Evolutionary conservation across 1,140 invertebrate species (phyloP).

Genomic region (Zaprionus davidi): DNA sequence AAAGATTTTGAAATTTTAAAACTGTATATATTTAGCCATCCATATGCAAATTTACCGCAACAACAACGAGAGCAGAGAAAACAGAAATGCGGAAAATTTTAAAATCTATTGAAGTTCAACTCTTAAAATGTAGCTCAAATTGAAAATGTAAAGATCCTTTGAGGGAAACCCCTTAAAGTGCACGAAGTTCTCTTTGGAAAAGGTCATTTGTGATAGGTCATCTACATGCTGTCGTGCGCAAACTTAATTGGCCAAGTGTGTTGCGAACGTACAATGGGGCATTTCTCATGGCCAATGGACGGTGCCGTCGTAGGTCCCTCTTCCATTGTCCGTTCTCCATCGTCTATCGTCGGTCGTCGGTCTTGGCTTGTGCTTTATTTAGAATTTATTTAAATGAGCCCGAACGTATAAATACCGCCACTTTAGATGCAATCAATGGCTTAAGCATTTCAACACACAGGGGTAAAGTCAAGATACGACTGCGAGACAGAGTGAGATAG

Average conservation of each 20-base stretch:
- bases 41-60: neutral
- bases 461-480: conserved; percentile 57
- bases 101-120: neutral
- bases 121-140: neutral
- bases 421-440: conserved; percentile 81
- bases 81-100: neutral
- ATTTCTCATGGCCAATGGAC: conserved; percentile 24
- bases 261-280: neutral
- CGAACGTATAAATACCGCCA: conserved; percentile 79
- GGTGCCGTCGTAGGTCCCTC: neutral
- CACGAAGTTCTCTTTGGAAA: conserved; percentile 14
- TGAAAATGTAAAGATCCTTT: neutral
- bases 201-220: conserved; percentile 49
- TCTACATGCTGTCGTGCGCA: conserved; percentile 43
- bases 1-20: conserved; percentile 6
- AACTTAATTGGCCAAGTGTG: conserved; percentile 65
- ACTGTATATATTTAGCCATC: neutral
- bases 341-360: neutral
- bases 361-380: conserved; percentile 69
- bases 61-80: neutral
- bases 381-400: conserved; percentile 80
- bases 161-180: neutral
- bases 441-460: conserved; percentile 77
- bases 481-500: conserved; percentile 3
- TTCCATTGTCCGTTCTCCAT: neutral